These are phyloP conservation scores for Pipistrellus pygmaeus DNA, from an alignment of 2,797 vertebrate genomes.

Conservation along the genomic window DNA sequence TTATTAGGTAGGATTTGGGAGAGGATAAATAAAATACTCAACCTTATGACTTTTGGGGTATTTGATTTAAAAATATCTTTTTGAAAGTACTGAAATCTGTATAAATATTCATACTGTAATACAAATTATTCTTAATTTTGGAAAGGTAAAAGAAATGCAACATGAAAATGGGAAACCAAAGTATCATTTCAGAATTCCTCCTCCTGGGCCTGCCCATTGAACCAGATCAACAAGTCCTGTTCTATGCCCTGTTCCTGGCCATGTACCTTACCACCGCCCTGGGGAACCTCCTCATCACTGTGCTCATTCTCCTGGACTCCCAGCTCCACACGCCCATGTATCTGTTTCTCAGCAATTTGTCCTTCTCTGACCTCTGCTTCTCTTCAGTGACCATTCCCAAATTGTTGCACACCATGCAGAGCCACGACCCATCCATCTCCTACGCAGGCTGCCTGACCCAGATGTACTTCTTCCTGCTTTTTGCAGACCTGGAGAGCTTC, in stretches of 20 bases:
- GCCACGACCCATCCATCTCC: background rate
- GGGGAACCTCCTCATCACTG: conserved; percentile 62
- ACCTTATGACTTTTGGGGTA: background rate
- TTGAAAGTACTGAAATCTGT: background rate
- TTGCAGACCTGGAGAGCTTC: conserved; percentile 85
- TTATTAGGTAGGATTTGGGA: background rate
- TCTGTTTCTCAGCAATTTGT: conserved; percentile 75
- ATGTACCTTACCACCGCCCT: conserved; percentile 66
- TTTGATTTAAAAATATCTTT: background rate
- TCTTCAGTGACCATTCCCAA: conserved; percentile 65
- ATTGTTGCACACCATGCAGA: conserved; percentile 52
- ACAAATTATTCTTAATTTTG: conserved; percentile 35
- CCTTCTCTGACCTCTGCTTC: conserved; percentile 77
- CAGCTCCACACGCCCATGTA: conserved; percentile 78
- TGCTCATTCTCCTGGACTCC: conserved; percentile 64
- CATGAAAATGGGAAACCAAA: conserved; percentile 65
- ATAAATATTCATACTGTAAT: background rate
- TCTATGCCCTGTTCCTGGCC: conserved; percentile 72
- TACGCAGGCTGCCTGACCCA: conserved; percentile 84
- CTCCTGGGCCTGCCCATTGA: conserved; percentile 77
- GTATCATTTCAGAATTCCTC: conserved; percentile 75
- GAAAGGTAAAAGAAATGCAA: conserved; percentile 1
- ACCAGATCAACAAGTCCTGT: conserved; percentile 47
- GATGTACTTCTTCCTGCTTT: conserved; percentile 84
- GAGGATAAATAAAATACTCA: background rate